phyloP scores from a whole-genome alignment of 2,797 vertebrate genomes.

The Erethizon dorsatum region DNA sequence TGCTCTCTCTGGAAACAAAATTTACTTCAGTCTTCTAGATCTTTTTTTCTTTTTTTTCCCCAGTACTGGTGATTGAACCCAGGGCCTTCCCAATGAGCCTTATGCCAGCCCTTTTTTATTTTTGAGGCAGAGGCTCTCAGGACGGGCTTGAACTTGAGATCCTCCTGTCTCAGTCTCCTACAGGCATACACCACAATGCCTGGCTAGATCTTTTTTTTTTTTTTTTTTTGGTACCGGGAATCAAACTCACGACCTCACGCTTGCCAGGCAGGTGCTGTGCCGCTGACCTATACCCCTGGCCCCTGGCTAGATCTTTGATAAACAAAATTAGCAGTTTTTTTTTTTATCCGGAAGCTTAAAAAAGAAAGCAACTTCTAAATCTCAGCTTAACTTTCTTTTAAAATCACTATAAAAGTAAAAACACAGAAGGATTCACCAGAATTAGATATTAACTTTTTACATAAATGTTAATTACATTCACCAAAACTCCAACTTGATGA shows the following conservation, averaged over 20 bases:
- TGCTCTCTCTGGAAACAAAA: constrained; percentile 53
- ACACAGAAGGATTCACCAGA: not conserved
- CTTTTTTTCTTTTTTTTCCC: not conserved
- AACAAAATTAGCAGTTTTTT: constrained; percentile 63
- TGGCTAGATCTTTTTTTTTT: not conserved
- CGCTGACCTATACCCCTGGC: too few relatives aligned
- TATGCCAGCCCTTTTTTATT: not conserved
- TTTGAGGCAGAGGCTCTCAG: not conserved
- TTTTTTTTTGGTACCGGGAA: not conserved
- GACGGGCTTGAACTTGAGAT: not conserved
- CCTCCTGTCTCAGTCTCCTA: not conserved
- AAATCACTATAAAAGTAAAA: constrained; percentile 69
- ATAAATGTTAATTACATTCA: constrained; percentile 47
- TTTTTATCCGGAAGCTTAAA: not conserved
- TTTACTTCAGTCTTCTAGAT: constrained; percentile 28
- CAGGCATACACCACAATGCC: not conserved
- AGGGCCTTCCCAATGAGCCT: not conserved
- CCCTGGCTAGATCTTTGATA: not conserved
- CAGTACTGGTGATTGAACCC: not conserved
- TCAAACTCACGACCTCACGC: too few relatives aligned
- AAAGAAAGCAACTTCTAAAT: constrained; percentile 29
- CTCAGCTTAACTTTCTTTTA: constrained; percentile 55
- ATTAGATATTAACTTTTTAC: constrained; percentile 37
- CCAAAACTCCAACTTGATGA: constrained; percentile 49
- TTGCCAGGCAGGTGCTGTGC: too few relatives aligned